Base-by-base conservation (phyloP, 2,888 invertebrate genomes). In the Dasypogon diadema region DNA sequence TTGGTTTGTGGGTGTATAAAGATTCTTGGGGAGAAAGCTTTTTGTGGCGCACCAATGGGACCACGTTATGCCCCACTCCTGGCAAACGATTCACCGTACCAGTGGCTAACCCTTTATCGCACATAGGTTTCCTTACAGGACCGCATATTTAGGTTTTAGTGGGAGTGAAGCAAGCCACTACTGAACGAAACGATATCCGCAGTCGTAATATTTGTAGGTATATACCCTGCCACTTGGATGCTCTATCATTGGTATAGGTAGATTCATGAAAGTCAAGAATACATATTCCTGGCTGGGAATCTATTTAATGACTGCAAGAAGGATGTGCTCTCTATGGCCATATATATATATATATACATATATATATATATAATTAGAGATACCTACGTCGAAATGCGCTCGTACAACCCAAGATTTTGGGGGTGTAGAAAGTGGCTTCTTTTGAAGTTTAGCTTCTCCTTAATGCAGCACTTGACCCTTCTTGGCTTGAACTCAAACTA, bases 51-150 rank as follows among this genome's bases (percentile, higher is more conserved):
- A 86, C 86, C 86, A 86, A 86, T 86, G 83, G 85, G 83, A 86
- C 85, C 85, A 84, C 85, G 85, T 85, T 86, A 84, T 85, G 84
- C 84, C 83, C 84, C 85, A 81, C 81, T 79, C 79, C 72, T 77
- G 77, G 75, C 74, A 76, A 76, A 78, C 75, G 75, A 77, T 78
- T 77, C 77, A 78, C 83, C 83, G 83, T 82, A 83, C 85, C 84
- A 84, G 86, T 84, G 86, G 86, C 86, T 86, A 86, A 86, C 86
- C 86, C 86, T 86, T 86, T 86, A 86, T 86, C 85, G 86, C 85
- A 84, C 86, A 84, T 85, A 83, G 81, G 85, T 86, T 86, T 86
- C 86, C 86, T 86, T 86, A 85, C 85, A 85, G 86, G 83, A 86
- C 86, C 86, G 84, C 86, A 86, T 85, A 86, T 85, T 86, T 85